Conservation (phyloP, 2,113 vertebrate species). For the Plectropomus leopardus region DNA sequence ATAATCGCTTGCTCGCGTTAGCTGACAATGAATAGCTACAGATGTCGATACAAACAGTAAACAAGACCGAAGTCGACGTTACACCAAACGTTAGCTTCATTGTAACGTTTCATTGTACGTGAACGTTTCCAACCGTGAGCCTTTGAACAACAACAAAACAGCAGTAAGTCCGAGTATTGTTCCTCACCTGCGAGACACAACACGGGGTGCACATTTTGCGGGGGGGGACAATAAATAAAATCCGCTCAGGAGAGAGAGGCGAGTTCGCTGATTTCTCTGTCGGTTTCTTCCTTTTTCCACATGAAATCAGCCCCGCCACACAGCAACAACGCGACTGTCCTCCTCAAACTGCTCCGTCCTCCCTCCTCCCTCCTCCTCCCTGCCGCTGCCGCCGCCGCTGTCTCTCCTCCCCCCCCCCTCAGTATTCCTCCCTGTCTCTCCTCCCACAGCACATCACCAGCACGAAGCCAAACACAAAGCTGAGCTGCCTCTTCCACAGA, state of each 20-base stretch:
- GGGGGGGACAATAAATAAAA: not conserved
- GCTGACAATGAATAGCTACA: not conserved
- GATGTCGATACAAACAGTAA: not conserved
- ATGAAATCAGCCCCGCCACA: slow-evolving; percentile 35
- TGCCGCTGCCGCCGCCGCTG: not conserved
- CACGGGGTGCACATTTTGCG: slow-evolving; percentile 78
- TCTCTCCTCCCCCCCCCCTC: not conserved
- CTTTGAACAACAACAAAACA: not conserved
- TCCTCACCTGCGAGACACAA: slow-evolving; percentile 85
- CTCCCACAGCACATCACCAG: slow-evolving; percentile 43
- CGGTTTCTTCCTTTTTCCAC: slow-evolving; percentile 35
- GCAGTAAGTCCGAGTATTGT: not conserved
- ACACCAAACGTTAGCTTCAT: not conserved
- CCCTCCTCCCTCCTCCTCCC: not conserved
- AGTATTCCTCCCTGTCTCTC: slow-evolving; percentile 30
- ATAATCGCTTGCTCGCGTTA: not conserved
- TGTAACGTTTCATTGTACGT: not conserved
- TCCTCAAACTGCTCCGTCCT: slow-evolving; percentile 11
- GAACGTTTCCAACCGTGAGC: not conserved
- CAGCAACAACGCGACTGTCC: slow-evolving; percentile 46
- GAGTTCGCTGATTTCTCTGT: slow-evolving; percentile 21
- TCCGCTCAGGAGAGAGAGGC: slow-evolving; percentile 16
- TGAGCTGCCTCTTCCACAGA: not conserved
- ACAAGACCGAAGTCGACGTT: slow-evolving; percentile 3
- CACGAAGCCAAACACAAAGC: slow-evolving; percentile 13